These are phyloP conservation scores for Todus mexicanus DNA, from an alignment of 2,797 vertebrate genomes.

Conservation along the genomic window DNA sequence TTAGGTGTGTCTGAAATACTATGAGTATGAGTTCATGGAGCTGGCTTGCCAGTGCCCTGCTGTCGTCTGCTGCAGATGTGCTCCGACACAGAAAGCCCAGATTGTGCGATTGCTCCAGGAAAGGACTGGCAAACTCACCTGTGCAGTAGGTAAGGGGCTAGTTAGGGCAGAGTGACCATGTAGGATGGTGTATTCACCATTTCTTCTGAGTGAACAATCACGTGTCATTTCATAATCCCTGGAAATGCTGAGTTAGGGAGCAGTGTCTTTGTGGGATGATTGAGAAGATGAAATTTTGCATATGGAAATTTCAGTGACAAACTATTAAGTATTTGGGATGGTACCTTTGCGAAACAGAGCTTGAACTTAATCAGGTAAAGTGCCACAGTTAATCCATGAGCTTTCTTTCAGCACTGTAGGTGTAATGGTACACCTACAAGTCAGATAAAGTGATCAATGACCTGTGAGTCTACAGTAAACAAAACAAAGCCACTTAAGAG, in stretches of 20 bases:
- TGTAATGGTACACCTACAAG: background rate
- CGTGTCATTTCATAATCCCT: rapidly evolving
- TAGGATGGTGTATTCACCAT: background rate
- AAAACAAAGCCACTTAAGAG: background rate
- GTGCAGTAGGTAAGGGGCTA: constrained; percentile 86
- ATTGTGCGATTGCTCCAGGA: constrained; percentile 95
- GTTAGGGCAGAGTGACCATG: background rate
- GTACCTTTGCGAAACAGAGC: background rate
- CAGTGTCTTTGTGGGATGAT: background rate
- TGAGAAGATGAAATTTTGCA: background rate
- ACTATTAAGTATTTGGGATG: background rate
- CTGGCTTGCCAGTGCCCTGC: constrained; percentile 95
- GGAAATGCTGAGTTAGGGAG: background rate
- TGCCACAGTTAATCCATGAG: background rate
- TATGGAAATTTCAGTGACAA: background rate
- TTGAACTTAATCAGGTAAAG: background rate
- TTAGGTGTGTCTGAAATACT: constrained; percentile 94
- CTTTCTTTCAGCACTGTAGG: background rate
- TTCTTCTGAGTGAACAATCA: background rate
- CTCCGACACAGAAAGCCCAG: constrained; percentile 96
- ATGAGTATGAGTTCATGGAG: constrained; percentile 98
- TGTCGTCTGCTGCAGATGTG: constrained; percentile 94
- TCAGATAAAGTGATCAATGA: background rate
- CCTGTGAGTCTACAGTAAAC: background rate
- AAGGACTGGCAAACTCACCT: constrained; percentile 93